A percentile compares a stretch with the other conserved stretches of the same genome.
Evolutionary conservation across 1,140 invertebrate genomes (phyloP).

Genomic region (Drosophila aff.): DNA sequence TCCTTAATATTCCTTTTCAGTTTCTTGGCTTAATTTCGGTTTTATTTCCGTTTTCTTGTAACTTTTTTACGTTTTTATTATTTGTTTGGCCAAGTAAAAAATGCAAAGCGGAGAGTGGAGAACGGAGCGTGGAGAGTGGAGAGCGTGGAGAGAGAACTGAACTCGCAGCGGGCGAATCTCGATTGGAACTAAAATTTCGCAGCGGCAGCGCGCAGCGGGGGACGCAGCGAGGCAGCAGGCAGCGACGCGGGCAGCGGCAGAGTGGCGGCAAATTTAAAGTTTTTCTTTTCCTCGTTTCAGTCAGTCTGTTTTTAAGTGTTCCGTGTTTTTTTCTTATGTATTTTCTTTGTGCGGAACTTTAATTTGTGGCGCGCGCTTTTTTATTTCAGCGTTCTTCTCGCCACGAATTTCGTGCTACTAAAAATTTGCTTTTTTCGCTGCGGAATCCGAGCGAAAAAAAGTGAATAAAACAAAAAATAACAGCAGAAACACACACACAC

Average conservation of each 20-base stretch:
- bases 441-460: constrained; percentile 64
- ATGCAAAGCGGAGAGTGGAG: constrained; percentile 26
- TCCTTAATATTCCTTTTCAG: constrained; percentile 3
- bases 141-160: constrained; percentile 31
- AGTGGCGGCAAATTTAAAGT: constrained; percentile 32
- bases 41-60: neutral
- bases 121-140: constrained; percentile 10
- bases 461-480: constrained; percentile 55
- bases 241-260: constrained; percentile 17
- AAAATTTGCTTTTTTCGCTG: constrained; percentile 51
- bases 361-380: constrained; percentile 41
- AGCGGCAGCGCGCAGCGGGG: constrained; percentile 29
- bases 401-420: constrained; percentile 74
- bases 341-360: constrained; percentile 12
- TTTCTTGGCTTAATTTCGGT: constrained; percentile 26
- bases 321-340: constrained; percentile 3
- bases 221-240: constrained; percentile 9
- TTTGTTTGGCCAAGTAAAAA: constrained; percentile 16
- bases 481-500: constrained; percentile 37
- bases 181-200: constrained; percentile 37
- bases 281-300: constrained; percentile 5
- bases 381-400: constrained; percentile 56
- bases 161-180: constrained; percentile 38
- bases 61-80: neutral
- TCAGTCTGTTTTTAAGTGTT: constrained; percentile 1